A percentile compares a stretch with the other conserved stretches of the same genome.
Conservation (phyloP, 2,113 vertebrate species). For the Cephalopterus ornatus region DNA sequence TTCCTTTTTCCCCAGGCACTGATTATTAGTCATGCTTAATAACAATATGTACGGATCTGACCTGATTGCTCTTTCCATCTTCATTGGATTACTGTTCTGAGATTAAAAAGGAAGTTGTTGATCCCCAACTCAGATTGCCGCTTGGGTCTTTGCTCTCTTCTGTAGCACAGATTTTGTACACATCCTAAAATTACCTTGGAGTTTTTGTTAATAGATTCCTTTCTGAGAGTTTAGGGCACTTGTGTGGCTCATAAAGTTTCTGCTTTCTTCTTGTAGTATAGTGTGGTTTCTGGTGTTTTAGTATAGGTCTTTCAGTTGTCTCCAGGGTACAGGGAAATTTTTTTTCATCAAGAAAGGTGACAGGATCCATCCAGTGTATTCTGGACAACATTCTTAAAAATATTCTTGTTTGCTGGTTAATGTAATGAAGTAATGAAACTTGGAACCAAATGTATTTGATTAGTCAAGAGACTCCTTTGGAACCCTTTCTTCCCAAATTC, state of each 20-base stretch:
- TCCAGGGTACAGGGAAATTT: not conserved
- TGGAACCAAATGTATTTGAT: not conserved
- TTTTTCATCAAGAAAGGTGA: not conserved
- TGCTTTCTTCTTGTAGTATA: not conserved
- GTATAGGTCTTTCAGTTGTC: not conserved
- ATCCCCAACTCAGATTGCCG: not conserved
- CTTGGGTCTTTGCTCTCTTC: not conserved
- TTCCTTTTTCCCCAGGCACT: not conserved
- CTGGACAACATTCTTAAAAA: not conserved
- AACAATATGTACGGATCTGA: not conserved
- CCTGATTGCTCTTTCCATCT: not conserved
- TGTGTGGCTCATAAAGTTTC: not conserved
- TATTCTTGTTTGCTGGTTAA: not conserved
- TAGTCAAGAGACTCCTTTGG: not conserved
- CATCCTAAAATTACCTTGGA: not conserved
- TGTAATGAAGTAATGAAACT: not conserved
- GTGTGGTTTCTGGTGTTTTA: not conserved
- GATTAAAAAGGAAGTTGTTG: not conserved
- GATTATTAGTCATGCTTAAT: not conserved
- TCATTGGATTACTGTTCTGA: not conserved
- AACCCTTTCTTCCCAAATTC: not conserved
- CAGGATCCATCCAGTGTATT: not conserved
- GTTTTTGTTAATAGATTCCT: not conserved
- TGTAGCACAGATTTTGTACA: not conserved
- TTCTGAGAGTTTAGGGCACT: not conserved